A percentile compares a stretch with the other conserved stretches of the same genome.
These are phyloP conservation scores for Drosophila mulleri DNA, from an alignment of 2,888 invertebrate genomes.

Conservation along the genomic window DNA sequence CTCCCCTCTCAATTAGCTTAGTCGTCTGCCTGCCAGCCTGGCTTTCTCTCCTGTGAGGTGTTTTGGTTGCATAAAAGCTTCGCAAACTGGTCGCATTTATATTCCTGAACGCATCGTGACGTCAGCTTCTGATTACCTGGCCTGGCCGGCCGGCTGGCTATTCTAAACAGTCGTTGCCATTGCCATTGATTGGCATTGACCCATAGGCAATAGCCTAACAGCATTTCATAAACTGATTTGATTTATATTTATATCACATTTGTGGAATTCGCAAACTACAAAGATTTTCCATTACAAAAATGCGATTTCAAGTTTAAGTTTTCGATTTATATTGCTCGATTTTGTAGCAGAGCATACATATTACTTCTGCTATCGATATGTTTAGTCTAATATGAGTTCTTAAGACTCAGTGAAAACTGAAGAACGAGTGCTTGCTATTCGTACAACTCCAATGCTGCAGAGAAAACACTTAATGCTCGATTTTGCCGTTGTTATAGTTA, in stretches of 20 bases:
- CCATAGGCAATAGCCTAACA: conserved; percentile 28
- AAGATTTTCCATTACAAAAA: neutral
- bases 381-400: neutral
- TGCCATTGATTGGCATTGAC: conserved; percentile 49
- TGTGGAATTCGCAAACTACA: neutral
- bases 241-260: neutral
- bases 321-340: neutral
- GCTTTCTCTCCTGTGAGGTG: conserved; percentile 36
- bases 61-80: conserved; percentile 48
- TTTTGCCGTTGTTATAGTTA: neutral
- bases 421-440: neutral
- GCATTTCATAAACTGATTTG: conserved; percentile 16
- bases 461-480: neutral
- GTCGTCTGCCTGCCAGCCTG: conserved; percentile 12
- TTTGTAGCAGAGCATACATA: neutral
- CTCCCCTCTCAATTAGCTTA: conserved; percentile 2
- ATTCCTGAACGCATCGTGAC: conserved; percentile 36
- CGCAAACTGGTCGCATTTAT: conserved; percentile 36
- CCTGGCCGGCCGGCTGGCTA: conserved; percentile 9
- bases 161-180: conserved; percentile 31
- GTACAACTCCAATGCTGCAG: neutral
- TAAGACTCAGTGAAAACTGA: neutral
- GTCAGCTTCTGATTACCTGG: conserved; percentile 29
- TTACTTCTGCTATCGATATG: neutral
- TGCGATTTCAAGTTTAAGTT: neutral